Evolutionary conservation across 2,888 invertebrate species (phyloP).

Genomic region (Hedya salicella): DNA sequence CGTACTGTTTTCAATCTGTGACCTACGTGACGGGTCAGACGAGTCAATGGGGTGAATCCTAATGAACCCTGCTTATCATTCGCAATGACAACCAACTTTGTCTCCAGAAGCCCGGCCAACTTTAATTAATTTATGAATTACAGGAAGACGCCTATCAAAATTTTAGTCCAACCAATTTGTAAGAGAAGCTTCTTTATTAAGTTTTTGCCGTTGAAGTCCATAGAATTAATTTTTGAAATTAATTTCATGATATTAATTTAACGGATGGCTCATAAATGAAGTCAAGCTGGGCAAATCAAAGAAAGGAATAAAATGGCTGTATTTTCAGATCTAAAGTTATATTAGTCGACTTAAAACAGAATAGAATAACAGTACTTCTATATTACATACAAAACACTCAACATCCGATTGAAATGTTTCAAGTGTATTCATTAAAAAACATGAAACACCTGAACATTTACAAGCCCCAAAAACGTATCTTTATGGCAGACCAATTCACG

Average conservation of each 20-base stretch:
- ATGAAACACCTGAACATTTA: constrained; percentile 29
- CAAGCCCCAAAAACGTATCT: constrained; percentile 31
- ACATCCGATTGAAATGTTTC: neutral
- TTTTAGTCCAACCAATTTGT: constrained; percentile 58
- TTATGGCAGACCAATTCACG: constrained; percentile 39
- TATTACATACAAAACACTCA: too few species aligned
- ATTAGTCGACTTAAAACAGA: too few species aligned
- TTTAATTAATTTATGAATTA: constrained; percentile 83
- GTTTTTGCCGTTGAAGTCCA: constrained; percentile 24
- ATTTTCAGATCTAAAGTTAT: too few species aligned
- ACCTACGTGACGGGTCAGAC: constrained; percentile 32
- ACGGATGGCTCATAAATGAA: constrained; percentile 8
- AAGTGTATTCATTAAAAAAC: constrained; percentile 13
- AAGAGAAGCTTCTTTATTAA: constrained; percentile 42
- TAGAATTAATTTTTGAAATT: constrained; percentile 25
- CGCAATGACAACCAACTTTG: constrained; percentile 69
- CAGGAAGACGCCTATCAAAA: constrained; percentile 67
- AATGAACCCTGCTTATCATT: constrained; percentile 79
- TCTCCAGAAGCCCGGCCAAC: constrained; percentile 58
- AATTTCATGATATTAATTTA: constrained; percentile 27
- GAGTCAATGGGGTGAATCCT: constrained; percentile 60
- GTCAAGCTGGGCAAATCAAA: neutral
- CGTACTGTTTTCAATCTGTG: constrained; percentile 32
- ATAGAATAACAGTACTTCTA: too few species aligned
- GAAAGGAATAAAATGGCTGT: too few species aligned